Conservation (phyloP, 2,113 vertebrate genomes). For the Podiceps cristatus region DNA sequence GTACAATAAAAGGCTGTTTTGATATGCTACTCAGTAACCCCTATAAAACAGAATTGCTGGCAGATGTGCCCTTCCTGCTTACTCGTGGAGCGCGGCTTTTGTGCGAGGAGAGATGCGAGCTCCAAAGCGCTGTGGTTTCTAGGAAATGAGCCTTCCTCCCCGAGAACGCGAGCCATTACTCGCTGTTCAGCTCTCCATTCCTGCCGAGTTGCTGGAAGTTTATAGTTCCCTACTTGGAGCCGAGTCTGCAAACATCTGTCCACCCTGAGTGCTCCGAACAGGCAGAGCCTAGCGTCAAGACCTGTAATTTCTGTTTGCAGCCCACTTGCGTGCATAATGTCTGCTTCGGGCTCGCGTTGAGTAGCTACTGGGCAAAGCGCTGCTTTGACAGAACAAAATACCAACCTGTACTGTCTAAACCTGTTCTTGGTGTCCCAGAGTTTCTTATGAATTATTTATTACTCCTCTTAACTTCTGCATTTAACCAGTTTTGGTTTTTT, state of each 20-base stretch:
- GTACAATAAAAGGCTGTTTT: neutral
- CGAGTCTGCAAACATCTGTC: neutral
- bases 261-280: neutral
- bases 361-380: neutral
- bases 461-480: neutral
- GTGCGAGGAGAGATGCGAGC: neutral
- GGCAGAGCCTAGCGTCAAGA: neutral
- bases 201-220: neutral
- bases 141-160: neutral
- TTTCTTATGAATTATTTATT: neutral
- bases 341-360: neutral
- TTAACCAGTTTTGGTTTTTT: neutral
- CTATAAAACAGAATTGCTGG: conserved; percentile 12
- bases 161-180: neutral
- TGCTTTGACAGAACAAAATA: neutral
- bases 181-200: neutral
- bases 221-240: neutral
- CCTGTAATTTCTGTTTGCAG: neutral
- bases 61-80: conserved; percentile 8
- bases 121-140: neutral
- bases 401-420: neutral
- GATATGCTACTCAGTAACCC: neutral
- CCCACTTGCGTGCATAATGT: neutral
- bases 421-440: neutral
- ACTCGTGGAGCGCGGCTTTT: neutral